These are phyloP conservation scores for Dichetophora obliterata DNA, from an alignment of 2,888 invertebrate species.

Conservation along the genomic window DNA sequence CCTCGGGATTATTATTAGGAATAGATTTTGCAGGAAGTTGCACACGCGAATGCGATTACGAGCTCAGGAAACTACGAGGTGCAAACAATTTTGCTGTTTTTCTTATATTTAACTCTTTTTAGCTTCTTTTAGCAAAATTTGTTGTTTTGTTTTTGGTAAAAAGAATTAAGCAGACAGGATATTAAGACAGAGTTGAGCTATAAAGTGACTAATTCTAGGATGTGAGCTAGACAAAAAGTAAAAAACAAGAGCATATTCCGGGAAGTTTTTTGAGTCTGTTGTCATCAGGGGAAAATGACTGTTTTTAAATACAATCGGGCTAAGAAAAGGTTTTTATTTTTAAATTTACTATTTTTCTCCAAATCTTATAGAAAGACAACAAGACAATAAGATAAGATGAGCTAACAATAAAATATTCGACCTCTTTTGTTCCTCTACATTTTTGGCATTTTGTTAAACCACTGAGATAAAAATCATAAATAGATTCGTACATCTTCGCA, in stretches of 20 bases:
- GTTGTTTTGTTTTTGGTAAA: slow-evolving; percentile 11
- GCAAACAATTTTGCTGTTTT: slow-evolving; percentile 38
- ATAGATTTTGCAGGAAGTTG: slow-evolving; percentile 61
- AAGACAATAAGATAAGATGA: background rate
- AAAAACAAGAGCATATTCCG: too few species aligned
- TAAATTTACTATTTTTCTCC: too few species aligned
- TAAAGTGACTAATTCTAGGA: slow-evolving; percentile 24
- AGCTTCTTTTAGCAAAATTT: background rate
- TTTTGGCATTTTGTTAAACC: too few species aligned
- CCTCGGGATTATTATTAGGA: slow-evolving; percentile 51
- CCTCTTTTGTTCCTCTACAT: too few species aligned
- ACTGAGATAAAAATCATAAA: too few species aligned
- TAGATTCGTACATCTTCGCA: background rate
- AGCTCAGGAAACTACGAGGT: slow-evolving; percentile 41
- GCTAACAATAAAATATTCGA: too few species aligned
- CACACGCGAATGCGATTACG: slow-evolving; percentile 60
- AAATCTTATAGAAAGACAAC: background rate
- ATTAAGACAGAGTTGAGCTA: slow-evolving; percentile 1
- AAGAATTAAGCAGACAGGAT: slow-evolving; percentile 29
- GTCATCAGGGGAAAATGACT: too few species aligned
- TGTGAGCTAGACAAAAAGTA: background rate
- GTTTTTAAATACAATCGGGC: too few species aligned
- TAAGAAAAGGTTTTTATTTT: too few species aligned
- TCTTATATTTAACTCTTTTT: slow-evolving; percentile 4
- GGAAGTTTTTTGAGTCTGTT: too few species aligned